A percentile compares a stretch with the other conserved stretches of the same genome.
Evolutionary conservation across 2,888 invertebrate genomes (phyloP).

Genomic region (Thumatha senex): DNA sequence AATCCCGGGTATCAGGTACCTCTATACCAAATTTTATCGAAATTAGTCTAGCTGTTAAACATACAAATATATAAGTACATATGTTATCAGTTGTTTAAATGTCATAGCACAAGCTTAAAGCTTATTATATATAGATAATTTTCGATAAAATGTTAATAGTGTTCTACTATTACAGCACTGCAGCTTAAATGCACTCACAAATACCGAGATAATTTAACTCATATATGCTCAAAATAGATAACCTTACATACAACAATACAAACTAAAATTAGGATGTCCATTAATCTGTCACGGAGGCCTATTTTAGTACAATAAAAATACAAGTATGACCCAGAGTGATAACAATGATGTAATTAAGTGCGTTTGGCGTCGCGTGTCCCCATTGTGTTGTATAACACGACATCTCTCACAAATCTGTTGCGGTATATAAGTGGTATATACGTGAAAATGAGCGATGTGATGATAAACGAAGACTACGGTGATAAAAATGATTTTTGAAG

Average conservation of each 20-base stretch:
- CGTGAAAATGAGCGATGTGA: conserved; percentile 14
- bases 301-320: conserved; percentile 29
- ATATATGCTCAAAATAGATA: background rate
- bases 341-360: conserved; percentile 39
- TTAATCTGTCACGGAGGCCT: conserved; percentile 32
- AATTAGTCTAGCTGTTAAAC: too few relatives aligned
- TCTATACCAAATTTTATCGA: too few relatives aligned
- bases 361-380: conserved; percentile 44
- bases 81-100: too few relatives aligned
- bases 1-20: too few relatives aligned
- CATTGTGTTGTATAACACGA: conserved; percentile 26
- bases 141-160: background rate
- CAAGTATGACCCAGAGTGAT: conserved; percentile 33
- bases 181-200: background rate
- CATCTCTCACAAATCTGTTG: conserved; percentile 5
- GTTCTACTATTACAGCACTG: background rate
- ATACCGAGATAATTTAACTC: too few relatives aligned
- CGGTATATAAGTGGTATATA: conserved; percentile 10
- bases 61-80: too few relatives aligned
- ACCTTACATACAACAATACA: background rate
- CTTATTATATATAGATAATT: too few relatives aligned
- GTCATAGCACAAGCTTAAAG: too few relatives aligned
- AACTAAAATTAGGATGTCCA: conserved; percentile 15
- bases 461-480: too few relatives aligned
- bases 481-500: too few relatives aligned